A percentile compares a stretch with the other conserved stretches of the same genome.
Evolutionary conservation across 2,888 invertebrate species (phyloP).

Genomic region (Drosophila sordidapex): DNA sequence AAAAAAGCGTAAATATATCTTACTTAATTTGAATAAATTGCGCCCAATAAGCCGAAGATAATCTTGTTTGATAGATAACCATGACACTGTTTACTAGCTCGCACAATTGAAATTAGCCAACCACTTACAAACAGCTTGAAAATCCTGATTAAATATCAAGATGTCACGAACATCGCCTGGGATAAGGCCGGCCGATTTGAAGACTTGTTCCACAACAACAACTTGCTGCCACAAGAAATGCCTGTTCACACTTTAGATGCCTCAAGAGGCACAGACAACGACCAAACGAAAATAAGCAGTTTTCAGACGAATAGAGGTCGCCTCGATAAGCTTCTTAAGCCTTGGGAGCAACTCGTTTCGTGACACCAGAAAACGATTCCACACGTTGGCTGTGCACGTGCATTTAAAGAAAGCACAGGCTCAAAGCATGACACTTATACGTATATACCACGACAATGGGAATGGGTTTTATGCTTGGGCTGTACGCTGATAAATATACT

Average conservation of each 20-base stretch:
- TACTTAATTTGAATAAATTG: background rate
- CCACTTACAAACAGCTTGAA: background rate
- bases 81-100: background rate
- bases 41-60: background rate
- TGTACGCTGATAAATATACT: constrained; percentile 44
- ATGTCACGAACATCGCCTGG: constrained; percentile 9
- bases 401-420: constrained; percentile 14
- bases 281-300: constrained; percentile 6
- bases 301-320: constrained; percentile 40
- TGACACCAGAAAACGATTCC: constrained; percentile 38
- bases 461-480: constrained; percentile 1
- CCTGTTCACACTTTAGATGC: constrained; percentile 29
- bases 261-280: constrained; percentile 3
- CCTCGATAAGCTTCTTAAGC: constrained; percentile 58
- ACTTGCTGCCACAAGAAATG: constrained; percentile 6
- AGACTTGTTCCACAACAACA: background rate
- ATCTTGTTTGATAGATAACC: background rate
- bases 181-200: constrained; percentile 26
- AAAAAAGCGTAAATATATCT: background rate
- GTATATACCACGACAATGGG: background rate
- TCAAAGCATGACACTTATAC: constrained; percentile 12
- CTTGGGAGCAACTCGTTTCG: constrained; percentile 35
- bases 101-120: background rate
- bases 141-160: constrained; percentile 21
- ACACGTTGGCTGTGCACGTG: constrained; percentile 33